phyloP scores from a whole-genome alignment of 2,113 vertebrate species.

The Uropsilus gracilis region DNA sequence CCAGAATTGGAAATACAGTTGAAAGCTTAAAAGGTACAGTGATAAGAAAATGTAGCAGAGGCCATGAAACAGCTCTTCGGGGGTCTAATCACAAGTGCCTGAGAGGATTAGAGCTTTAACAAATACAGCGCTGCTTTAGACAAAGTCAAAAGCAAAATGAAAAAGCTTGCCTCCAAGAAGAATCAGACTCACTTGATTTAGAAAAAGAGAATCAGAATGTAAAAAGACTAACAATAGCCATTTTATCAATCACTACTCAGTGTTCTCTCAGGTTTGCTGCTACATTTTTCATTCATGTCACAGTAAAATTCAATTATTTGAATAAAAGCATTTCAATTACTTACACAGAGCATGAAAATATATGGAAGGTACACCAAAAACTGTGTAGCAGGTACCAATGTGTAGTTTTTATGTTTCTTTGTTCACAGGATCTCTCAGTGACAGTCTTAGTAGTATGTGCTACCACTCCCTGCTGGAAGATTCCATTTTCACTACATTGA shows the following conservation, averaged over 20 bases:
- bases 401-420: not conserved
- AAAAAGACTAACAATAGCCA: not conserved
- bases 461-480: not conserved
- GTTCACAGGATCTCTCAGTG: not conserved
- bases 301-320: not conserved
- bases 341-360: not conserved
- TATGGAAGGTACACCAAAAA: not conserved
- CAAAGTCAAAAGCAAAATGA: conserved; percentile 33
- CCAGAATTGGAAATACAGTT: conserved; percentile 52
- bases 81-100: conserved; percentile 38
- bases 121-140: not conserved
- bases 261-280: not conserved
- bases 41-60: conserved; percentile 59
- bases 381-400: not conserved
- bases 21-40: conserved; percentile 60
- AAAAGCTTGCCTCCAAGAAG: not conserved
- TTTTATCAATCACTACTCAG: not conserved
- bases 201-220: not conserved
- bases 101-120: conserved; percentile 40
- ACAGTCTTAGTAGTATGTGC: not conserved
- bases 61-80: not conserved
- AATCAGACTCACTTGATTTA: not conserved
- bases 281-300: not conserved
- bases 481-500: not conserved
- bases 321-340: conserved; percentile 38